Base-by-base conservation (phyloP, 2,888 invertebrate species). In the Glyphotaelius pellucidus region DNA sequence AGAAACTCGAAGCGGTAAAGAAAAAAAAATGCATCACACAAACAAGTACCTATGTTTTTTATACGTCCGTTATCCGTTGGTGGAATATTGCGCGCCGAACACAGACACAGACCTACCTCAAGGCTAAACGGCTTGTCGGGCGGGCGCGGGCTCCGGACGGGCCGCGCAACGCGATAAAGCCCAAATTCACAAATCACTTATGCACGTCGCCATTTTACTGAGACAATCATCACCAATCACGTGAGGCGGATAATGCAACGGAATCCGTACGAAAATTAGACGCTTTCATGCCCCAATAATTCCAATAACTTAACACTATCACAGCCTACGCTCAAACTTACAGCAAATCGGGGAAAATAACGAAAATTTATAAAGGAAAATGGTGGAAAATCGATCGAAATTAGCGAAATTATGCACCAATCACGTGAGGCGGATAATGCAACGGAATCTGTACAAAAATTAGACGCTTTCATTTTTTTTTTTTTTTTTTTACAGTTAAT, bases 71-170 rank as follows among this genome's bases (percentile, higher is more conserved):
- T 67, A 67, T 67, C 67, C 67, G 67, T n/a, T 67, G 87, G 19
- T 14, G 81, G 30, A 81, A 32, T 81, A 81, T 81, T 32, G 81
- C 81, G 81, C 31, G 81, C 81, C 67, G 67, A 67, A 67, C 81
- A 32, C 31, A 31, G 85, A 85, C 81, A 32, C 31, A 31, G 85
- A 85, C 85, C 85, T 85, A 85, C 85, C 85, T 38, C 85, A 85
- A 85, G 85, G 85, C 85, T 85, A 35, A 32, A 38, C 38, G n/a
- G 12, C 32, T 85, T 85, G 85, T 25, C 32, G 85, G 32, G 32
- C 85, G 85, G 19, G n/a, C n/a, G n/a, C n/a, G n/a, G n/a, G n/a
- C n/a, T n/a, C n/a, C n/a, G n/a, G 85, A 31, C 38, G 12, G 7
- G n/a, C 25, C 7, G n/a, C 31, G 32, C 1, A 67, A n/a, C 67